These are phyloP conservation scores for Poliocrania exsul DNA, from an alignment of 2,797 vertebrate genomes.

Conservation along the genomic window DNA sequence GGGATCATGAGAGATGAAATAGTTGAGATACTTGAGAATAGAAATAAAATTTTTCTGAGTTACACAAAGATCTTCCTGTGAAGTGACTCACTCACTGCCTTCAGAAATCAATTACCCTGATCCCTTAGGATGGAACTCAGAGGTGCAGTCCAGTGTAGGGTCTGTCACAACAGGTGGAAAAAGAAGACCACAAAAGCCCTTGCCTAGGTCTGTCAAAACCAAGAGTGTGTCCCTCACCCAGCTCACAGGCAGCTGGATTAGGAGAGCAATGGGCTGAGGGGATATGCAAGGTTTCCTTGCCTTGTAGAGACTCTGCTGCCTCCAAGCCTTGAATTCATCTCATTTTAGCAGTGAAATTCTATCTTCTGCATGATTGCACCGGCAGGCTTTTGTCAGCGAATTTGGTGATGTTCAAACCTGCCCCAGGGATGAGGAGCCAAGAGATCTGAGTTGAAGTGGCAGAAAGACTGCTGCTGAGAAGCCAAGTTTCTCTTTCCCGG, in stretches of 20 bases:
- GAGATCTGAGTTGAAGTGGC: slow-evolving; percentile 70
- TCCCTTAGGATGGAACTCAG: background rate
- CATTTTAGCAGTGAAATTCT: slow-evolving; percentile 45
- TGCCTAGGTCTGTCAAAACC: background rate
- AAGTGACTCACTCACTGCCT: background rate
- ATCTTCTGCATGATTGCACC: slow-evolving; percentile 34
- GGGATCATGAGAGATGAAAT: background rate
- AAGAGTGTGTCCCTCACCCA: background rate
- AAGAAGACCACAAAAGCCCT: background rate
- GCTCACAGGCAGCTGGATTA: background rate
- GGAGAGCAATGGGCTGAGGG: background rate
- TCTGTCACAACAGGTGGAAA: background rate
- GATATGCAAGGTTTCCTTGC: slow-evolving; percentile 1
- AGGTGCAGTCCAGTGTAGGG: background rate
- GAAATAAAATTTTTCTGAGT: background rate
- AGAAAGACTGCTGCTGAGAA: slow-evolving; percentile 67
- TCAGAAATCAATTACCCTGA: background rate
- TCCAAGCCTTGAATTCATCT: background rate
- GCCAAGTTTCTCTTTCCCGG: slow-evolving; percentile 63
- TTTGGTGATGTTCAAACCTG: slow-evolving; percentile 49
- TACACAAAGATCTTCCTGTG: background rate
- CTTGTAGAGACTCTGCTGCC: background rate
- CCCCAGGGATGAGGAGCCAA: slow-evolving; percentile 45
- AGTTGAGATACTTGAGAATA: background rate
- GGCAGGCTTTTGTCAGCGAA: slow-evolving; percentile 49